These are phyloP conservation scores for Esox niger DNA, from an alignment of 2,113 vertebrate genomes.

Conservation along the genomic window DNA sequence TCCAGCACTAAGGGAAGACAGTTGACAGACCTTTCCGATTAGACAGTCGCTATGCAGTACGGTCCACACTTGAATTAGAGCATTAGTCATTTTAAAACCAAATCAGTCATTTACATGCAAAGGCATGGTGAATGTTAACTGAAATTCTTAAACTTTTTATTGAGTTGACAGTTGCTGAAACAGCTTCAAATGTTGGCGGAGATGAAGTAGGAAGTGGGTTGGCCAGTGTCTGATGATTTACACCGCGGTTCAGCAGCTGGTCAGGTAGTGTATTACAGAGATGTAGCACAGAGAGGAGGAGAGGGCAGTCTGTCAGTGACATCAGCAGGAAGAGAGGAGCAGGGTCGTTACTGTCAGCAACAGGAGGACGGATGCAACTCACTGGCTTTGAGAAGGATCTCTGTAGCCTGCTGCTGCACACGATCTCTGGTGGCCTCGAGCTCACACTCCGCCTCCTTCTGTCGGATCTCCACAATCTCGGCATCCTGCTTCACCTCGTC, in stretches of 20 bases:
- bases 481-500: slow-evolving; percentile 94
- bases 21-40: too few relatives aligned
- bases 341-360: neutral
- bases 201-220: too few relatives aligned
- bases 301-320: neutral
- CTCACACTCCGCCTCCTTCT: slow-evolving; percentile 94
- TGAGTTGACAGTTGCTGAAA: too few relatives aligned
- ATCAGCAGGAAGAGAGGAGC: neutral
- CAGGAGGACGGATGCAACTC: slow-evolving; percentile 52
- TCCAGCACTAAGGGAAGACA: too few relatives aligned
- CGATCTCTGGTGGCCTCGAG: slow-evolving; percentile 89
- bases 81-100: too few relatives aligned
- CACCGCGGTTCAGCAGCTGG: neutral
- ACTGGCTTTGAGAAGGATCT: slow-evolving; percentile 98
- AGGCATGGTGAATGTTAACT: too few relatives aligned
- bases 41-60: too few relatives aligned
- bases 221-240: too few relatives aligned
- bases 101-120: too few relatives aligned
- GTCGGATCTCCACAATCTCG: slow-evolving; percentile 89
- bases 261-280: neutral
- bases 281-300: neutral
- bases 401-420: slow-evolving; percentile 93
- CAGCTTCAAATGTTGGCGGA: too few relatives aligned
- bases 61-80: too few relatives aligned
- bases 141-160: too few relatives aligned